Evolutionary conservation across 2,113 vertebrate species (phyloP).

Genomic region (Podarcis cretensis): DNA sequence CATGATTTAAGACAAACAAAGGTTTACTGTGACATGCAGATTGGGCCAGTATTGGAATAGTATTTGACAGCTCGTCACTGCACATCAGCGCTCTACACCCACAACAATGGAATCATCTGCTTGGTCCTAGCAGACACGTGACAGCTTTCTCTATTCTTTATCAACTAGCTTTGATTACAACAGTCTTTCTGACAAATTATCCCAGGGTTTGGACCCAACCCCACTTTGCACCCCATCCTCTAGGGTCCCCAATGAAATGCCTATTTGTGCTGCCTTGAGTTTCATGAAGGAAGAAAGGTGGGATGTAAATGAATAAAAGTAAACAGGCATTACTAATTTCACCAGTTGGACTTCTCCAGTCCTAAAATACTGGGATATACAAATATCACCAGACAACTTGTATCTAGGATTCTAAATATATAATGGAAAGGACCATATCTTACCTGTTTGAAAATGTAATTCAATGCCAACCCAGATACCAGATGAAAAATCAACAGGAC

Average conservation of each 20-base stretch:
- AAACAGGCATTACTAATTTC: background rate
- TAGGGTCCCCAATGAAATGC: background rate
- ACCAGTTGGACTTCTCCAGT: background rate
- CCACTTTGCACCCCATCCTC: background rate
- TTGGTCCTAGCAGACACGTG: background rate
- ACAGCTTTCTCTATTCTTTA: background rate
- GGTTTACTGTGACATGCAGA: no score
- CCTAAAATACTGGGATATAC: background rate
- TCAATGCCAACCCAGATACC: constrained; percentile 86
- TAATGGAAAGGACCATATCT: constrained; percentile 47
- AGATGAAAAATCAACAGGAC: constrained; percentile 85
- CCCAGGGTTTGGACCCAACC: background rate
- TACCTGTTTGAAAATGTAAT: constrained; percentile 83
- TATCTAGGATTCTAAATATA: background rate
- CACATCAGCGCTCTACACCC: no score
- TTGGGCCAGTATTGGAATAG: no score
- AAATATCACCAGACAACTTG: background rate
- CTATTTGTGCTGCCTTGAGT: background rate
- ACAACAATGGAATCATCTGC: background rate
- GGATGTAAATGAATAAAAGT: background rate
- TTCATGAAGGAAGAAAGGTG: background rate
- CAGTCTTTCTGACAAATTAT: background rate
- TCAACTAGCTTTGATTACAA: background rate
- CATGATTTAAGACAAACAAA: no score
- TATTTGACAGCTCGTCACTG: no score